A percentile compares a stretch with the other conserved stretches of the same genome.
Conservation (phyloP, 2,888 invertebrate species). For the Nysson spinosus region DNA sequence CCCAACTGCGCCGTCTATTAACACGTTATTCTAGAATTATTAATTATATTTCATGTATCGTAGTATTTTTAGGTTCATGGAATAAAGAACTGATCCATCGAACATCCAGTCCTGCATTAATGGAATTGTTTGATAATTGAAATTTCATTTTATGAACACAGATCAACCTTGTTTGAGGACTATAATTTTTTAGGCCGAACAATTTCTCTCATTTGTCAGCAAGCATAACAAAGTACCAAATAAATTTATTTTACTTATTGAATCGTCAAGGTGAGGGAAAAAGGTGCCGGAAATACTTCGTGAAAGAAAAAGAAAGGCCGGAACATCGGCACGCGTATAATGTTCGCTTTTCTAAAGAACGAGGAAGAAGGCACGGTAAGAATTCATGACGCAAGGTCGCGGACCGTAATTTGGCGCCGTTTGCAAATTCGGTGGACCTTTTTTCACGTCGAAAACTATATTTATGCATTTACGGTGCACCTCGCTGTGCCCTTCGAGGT, state of each 20-base stretch:
- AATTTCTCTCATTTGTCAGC: no score
- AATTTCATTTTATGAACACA: no score
- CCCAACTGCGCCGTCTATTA: conserved; percentile 2
- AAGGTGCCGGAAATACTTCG: no score
- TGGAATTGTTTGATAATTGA: no score
- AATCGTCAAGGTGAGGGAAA: conserved; percentile 1
- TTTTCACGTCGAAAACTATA: conserved; percentile 35
- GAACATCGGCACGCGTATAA: neutral
- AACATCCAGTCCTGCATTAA: no score
- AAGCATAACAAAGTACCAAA: no score
- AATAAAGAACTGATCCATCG: no score
- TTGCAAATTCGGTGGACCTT: conserved; percentile 50
- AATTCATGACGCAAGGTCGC: conserved; percentile 54
- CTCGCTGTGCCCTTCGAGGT: conserved; percentile 47
- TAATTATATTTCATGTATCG: neutral
- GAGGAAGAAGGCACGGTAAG: neutral
- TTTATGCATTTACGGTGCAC: conserved; percentile 64
- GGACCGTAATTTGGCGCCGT: conserved; percentile 58
- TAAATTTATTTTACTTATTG: no score
- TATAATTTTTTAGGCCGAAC: no score
- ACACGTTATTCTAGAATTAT: neutral
- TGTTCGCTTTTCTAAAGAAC: conserved; percentile 10
- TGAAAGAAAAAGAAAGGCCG: neutral
- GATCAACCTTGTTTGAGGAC: no score
- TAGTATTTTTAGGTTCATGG: neutral